Evolutionary conservation across 2,113 vertebrate species (phyloP).

Genomic region (Delphinus delphis): DNA sequence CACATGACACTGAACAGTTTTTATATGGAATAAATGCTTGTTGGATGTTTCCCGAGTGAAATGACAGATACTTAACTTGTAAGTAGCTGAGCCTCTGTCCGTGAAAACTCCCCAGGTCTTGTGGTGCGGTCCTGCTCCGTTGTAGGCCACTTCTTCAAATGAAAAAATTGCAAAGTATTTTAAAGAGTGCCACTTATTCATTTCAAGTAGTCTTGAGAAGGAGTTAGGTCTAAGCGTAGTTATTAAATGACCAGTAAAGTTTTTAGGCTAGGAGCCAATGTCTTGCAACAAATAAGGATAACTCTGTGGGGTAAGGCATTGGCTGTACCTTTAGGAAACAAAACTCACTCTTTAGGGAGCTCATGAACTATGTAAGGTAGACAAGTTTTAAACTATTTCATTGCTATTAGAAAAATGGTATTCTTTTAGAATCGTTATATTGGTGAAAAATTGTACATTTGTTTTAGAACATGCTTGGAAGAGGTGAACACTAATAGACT

Average conservation of each 20-base stretch:
- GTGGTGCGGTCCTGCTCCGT: rapidly evolving
- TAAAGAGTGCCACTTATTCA: not conserved
- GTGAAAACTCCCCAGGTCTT: not conserved
- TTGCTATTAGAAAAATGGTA: not conserved
- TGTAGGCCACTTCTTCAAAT: rapidly evolving
- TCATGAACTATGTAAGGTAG: not conserved
- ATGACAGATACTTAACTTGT: not conserved
- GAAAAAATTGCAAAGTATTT: not conserved
- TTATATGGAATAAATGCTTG: not conserved
- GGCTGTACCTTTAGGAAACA: not conserved
- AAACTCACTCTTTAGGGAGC: not conserved
- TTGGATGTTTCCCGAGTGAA: not conserved
- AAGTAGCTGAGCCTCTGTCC: not conserved
- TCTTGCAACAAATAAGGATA: not conserved
- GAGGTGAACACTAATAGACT: not conserved
- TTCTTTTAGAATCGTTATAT: not conserved
- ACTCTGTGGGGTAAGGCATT: not conserved
- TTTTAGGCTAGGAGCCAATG: not conserved
- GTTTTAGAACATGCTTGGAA: not conserved
- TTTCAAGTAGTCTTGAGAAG: not conserved
- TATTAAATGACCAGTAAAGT: not conserved
- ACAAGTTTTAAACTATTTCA: not conserved
- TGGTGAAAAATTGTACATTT: not conserved
- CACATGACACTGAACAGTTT: not conserved
- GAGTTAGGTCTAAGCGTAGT: not conserved